Evolutionary conservation across 2,888 invertebrate genomes (phyloP).

Genomic region (Cinara cedri): DNA sequence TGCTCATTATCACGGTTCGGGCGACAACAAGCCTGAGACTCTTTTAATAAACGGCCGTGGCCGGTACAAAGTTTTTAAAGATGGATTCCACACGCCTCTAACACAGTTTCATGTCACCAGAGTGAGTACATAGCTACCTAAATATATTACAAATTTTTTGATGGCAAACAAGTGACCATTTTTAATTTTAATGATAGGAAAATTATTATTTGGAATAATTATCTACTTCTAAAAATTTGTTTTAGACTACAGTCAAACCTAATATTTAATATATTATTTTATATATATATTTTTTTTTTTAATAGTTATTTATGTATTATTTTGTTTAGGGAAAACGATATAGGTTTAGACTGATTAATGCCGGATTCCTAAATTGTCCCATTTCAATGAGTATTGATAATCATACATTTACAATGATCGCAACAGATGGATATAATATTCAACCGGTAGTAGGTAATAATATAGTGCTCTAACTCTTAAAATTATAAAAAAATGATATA

Average conservation of each 20-base stretch:
- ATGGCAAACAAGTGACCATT: too few relatives aligned
- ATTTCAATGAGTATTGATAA: slow-evolving; percentile 82
- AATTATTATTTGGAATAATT: too few relatives aligned
- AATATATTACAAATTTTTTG: not conserved
- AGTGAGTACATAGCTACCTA: slow-evolving; percentile 20
- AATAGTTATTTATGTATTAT: slow-evolving; percentile 58
- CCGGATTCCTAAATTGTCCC: slow-evolving; percentile 87
- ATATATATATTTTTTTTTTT: slow-evolving; percentile 34
- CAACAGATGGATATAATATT: slow-evolving; percentile 80
- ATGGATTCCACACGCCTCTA: slow-evolving; percentile 67
- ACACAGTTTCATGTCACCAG: slow-evolving; percentile 70
- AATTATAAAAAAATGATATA: slow-evolving; percentile 22
- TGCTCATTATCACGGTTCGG: slow-evolving; percentile 82
- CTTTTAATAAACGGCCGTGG: slow-evolving; percentile 84
- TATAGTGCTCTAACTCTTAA: not conserved
- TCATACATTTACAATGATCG: slow-evolving; percentile 78
- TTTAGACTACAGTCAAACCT: not conserved
- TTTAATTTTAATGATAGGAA: too few relatives aligned
- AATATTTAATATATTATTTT: not conserved
- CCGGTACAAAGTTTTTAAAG: slow-evolving; percentile 62
- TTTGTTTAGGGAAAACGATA: slow-evolving; percentile 72
- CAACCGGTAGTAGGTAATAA: slow-evolving; percentile 73
- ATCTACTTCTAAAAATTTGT: too few relatives aligned
- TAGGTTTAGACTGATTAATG: slow-evolving; percentile 82
- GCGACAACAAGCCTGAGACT: slow-evolving; percentile 82